A percentile compares a stretch with the other conserved stretches of the same genome.
Conservation (phyloP, 2,113 vertebrate species). For the Leptocoma aspasia region DNA sequence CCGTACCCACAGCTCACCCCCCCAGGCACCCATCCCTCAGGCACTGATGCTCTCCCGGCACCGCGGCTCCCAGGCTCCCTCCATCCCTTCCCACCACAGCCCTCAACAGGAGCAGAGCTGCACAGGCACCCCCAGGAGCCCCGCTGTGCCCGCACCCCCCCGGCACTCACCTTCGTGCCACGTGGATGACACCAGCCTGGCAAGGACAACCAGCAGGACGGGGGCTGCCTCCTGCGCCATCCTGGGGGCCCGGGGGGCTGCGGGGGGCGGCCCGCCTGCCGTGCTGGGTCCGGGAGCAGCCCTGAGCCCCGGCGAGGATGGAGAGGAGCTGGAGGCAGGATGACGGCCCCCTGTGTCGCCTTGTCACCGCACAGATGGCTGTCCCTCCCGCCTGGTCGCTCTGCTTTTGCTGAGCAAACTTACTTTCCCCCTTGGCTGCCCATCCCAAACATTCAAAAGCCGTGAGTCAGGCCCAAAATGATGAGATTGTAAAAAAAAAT, state of each 20-base stretch:
- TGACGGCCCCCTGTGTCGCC: background rate
- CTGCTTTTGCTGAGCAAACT: background rate
- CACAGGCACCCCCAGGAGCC: accelerated
- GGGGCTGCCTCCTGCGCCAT: conserved; percentile 45
- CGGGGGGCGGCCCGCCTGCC: background rate
- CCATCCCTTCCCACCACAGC: background rate
- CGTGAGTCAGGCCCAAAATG: conserved; percentile 50
- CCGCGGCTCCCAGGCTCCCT: accelerated
- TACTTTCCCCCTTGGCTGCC: background rate
- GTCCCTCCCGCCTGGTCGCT: background rate
- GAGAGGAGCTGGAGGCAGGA: background rate
- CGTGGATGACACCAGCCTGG: conserved; percentile 61
- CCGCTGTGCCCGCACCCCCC: background rate
- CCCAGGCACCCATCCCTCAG: accelerated
- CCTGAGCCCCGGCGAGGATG: background rate
- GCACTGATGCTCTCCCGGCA: background rate
- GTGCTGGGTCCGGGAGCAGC: accelerated
- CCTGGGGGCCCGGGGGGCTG: background rate
- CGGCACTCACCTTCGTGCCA: conserved; percentile 72
- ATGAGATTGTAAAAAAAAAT: conserved; percentile 29
- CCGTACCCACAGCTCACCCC: background rate
- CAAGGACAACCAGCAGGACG: conserved; percentile 64
- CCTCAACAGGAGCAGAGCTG: accelerated
- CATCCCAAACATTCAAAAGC: conserved; percentile 37
- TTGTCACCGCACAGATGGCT: background rate